These are phyloP conservation scores for Limosa lapponica DNA, from an alignment of 2,797 vertebrate genomes.

Conservation along the genomic window DNA sequence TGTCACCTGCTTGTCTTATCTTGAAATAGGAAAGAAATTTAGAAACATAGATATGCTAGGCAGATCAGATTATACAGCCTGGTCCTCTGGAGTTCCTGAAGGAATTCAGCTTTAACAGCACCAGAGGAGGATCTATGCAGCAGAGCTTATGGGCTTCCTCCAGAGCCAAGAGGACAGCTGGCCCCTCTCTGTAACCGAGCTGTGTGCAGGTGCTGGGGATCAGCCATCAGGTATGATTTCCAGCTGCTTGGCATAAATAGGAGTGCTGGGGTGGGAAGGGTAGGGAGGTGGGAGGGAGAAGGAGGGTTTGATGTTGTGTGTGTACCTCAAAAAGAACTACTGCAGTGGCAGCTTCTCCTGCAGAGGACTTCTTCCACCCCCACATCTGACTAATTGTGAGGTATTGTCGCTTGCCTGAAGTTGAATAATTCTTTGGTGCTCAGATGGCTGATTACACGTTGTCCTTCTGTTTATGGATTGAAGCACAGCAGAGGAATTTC, in stretches of 20 bases:
- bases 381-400: neutral
- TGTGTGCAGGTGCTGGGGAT: neutral
- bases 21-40: neutral
- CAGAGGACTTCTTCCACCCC: neutral
- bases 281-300: neutral
- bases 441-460: neutral
- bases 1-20: neutral
- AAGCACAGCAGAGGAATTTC: conserved; percentile 20
- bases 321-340: neutral
- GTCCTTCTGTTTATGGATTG: conserved; percentile 32
- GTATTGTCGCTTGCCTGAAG: neutral
- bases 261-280: neutral
- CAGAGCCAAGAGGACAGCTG: neutral
- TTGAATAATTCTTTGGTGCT: conserved; percentile 26
- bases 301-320: neutral
- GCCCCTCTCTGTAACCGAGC: fast-evolving
- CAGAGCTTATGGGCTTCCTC: neutral
- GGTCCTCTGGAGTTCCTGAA: neutral
- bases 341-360: neutral
- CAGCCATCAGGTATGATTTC: neutral
- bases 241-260: neutral
- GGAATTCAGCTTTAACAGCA: neutral
- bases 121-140: neutral
- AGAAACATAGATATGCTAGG: neutral
- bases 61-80: neutral